A percentile compares a stretch with the other conserved stretches of the same genome.
Conservation (phyloP, 2,888 invertebrate species). For the Polydrusus cervinus region DNA sequence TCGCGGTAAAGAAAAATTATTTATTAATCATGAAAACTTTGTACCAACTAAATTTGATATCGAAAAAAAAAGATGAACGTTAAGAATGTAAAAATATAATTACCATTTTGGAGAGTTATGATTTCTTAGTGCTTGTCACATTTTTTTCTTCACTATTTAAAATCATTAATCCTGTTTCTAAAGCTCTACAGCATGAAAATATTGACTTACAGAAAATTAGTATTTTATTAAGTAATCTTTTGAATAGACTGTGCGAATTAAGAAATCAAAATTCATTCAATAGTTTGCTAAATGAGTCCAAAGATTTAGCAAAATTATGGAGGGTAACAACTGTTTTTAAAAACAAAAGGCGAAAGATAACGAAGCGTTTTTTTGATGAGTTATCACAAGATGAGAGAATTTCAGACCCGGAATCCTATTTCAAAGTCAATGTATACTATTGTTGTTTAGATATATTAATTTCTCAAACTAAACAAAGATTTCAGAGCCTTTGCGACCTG, state of each 20-base stretch:
- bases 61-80: neutral
- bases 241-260: neutral
- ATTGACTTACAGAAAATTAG: neutral
- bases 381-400: slow-evolving; percentile 3
- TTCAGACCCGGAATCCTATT: neutral
- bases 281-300: slow-evolving; percentile 3
- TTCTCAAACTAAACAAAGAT: neutral
- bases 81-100: neutral
- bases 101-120: neutral
- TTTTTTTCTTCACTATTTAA: slow-evolving; percentile 3
- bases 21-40: neutral
- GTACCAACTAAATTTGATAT: neutral
- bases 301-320: neutral
- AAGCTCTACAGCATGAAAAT: neutral
- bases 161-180: neutral
- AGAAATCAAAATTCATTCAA: slow-evolving; percentile 9
- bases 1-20: neutral
- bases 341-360: neutral
- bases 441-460: neutral
- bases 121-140: neutral
- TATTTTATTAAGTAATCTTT: neutral
- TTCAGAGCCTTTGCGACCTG: neutral
- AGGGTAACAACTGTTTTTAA: neutral
- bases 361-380: neutral
- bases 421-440: neutral